Evolutionary conservation across 1,140 invertebrate genomes (phyloP), one percentile per base, ranked within the genome.

Genomic region (Matsumurasca onukii): DNA sequence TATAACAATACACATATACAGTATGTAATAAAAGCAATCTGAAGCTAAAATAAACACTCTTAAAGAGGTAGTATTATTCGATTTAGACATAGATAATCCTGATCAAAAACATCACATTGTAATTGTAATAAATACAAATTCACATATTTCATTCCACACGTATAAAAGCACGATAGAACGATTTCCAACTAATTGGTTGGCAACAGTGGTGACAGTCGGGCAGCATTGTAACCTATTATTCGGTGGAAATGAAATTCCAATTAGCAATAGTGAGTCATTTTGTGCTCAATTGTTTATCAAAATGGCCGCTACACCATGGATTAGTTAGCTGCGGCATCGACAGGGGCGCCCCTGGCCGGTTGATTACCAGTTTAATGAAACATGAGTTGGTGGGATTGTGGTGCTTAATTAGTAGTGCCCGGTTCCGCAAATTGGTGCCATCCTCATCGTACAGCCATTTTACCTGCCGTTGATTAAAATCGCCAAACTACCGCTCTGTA

Each of bases 181-280:
- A n/a, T n/a, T n/a, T n/a, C n/a, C n/a, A n/a, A n/a, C n/a, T n/a
- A 17, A 39, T 17, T 17, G 34, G 34, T 5, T 17, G 34, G 34
- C 17, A 17, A 39, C 34, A 39, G 34, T 39, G 34, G 34, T 39
- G 34, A 39, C 17, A 9, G 34, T 17, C 34, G 34, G 34, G 17
- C 34, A 39, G 34, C 34, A 39, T 17, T 17, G 17, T 17, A 39
- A 39, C 34, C 34, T 39, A 39, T 17, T 27, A 59, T 59, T 59
- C 55, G 55, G 22, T 59, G 9, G 15, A 59, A 59, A 59, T 59
- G 55, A 59, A 59, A 59, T 59, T 59, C 55, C 55, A 59, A 59
- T 59, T 59, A 59, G 55, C 55, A 59, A 25, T 59, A 59, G 55
- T 59, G 55, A 59, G 55, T 59, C 55, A 59, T 27, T 59, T 59